Evolutionary conservation across 2,888 invertebrate species (phyloP), one percentile per base, ranked within the genome.

Genomic region (Ennomos erosarius): DNA sequence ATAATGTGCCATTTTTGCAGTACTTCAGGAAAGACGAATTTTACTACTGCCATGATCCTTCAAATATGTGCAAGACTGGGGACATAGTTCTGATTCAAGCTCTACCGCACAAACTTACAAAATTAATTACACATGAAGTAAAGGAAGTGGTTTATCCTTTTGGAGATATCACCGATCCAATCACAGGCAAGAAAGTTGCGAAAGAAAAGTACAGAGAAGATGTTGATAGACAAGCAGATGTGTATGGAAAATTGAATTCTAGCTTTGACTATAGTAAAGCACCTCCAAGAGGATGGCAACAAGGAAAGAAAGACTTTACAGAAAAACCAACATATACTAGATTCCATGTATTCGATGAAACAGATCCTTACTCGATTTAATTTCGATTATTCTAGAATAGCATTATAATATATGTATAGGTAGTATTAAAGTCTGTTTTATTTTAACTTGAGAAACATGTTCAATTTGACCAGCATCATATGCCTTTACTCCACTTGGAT

Each of bases 141-240:
- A 93, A 96, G 74, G 94, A 97, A 80, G 94, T 98, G 6, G 93
- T 98, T 11, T 97, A 96, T 84, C 96, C 96, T 1, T 88, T 96
- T 70, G 98, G 98, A 69, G 97, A 98, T 85, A 90, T 97, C 50
- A 96, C 95, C n/a, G 97, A 97, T 85, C 98, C 98, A 1, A 88
- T 98, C 26, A 96, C 96, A 43, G 96, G 96, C 11, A 97, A 96
- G 79, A 96, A 96, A 84, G 95, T 96, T 40, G 95, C 96, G 0
- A 95, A 93, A 50, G 94, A 94, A 62, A 92, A 93, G 75, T 98
- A 96, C 78, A 94, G 97, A 75, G 96, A 97, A 61, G 94, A 96
- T 58, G 93, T 97, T 62, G 95, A 96, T 45, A 93, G 92, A 73
- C 90, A 94, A 54, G 94, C 93, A 66, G 90, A 95, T 76, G 67